Evolutionary conservation across 2,797 vertebrate species (phyloP).

Genomic region (Arvicola amphibius): DNA sequence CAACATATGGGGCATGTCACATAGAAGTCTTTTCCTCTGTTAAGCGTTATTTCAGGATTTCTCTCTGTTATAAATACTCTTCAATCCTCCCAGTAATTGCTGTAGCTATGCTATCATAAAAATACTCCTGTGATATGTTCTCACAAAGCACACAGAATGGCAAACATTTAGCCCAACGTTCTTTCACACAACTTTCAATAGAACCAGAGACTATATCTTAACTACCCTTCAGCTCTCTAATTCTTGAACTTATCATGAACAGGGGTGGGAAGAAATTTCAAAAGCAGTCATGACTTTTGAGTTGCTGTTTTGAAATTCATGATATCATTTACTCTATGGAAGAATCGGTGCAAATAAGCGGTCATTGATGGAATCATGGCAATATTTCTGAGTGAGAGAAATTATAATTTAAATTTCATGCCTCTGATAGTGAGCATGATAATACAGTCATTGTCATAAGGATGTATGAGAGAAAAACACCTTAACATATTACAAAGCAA

Average conservation of each 20-base stretch:
- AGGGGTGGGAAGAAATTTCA: not conserved
- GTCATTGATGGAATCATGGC: fast-evolving
- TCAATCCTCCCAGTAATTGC: not conserved
- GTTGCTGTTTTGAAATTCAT: not conserved
- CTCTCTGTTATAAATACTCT: not conserved
- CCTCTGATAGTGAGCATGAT: not conserved
- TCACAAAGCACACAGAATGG: not conserved
- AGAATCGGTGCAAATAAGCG: not conserved
- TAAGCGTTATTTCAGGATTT: not conserved
- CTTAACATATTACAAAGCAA: not conserved
- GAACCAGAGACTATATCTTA: not conserved
- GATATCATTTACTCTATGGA: not conserved
- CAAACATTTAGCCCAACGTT: not conserved
- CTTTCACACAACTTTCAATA: not conserved
- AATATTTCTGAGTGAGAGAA: not conserved
- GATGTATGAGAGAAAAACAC: not conserved
- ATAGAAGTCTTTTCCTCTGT: not conserved
- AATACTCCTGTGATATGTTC: not conserved
- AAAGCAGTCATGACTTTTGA: not conserved
- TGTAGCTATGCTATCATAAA: not conserved
- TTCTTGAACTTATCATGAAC: not conserved
- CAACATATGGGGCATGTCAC: not conserved
- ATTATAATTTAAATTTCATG: not conserved
- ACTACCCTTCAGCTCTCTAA: not conserved
- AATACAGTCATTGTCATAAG: not conserved